Conservation (phyloP, 2,113 vertebrate genomes). For the Euleptes europaea region DNA sequence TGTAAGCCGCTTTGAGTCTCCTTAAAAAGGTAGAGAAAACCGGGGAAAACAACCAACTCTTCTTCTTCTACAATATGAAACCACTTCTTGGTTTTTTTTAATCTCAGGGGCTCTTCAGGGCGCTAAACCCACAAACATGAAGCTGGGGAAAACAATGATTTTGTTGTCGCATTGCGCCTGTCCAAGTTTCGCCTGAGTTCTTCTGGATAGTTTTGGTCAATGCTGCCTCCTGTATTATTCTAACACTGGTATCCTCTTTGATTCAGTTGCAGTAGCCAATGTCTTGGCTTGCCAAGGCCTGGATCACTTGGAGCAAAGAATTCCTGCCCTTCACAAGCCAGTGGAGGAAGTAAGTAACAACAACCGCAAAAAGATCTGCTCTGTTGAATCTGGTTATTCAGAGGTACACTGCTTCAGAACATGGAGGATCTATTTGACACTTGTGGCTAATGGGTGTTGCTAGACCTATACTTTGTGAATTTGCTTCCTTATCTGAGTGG, state of each 20-base stretch:
- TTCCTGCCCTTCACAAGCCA: slow-evolving; percentile 79
- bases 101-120: no score
- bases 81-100: no score
- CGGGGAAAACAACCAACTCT: no score
- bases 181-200: no score
- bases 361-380: not conserved
- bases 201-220: no score
- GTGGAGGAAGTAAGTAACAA: slow-evolving; percentile 80
- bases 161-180: no score
- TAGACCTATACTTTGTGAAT: not conserved
- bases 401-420: not conserved
- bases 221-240: not conserved
- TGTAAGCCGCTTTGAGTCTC: no score
- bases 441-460: not conserved
- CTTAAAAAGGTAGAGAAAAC: no score
- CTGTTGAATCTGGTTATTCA: not conserved
- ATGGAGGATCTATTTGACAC: not conserved
- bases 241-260: not conserved
- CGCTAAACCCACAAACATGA: no score
- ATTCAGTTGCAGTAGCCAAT: slow-evolving; percentile 77
- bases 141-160: no score
- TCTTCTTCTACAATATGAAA: no score
- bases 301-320: slow-evolving; percentile 81
- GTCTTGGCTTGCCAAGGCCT: slow-evolving; percentile 78
- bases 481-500: not conserved